Evolutionary conservation across 2,888 invertebrate genomes (phyloP).

Genomic region (Rhagonycha fulva): DNA sequence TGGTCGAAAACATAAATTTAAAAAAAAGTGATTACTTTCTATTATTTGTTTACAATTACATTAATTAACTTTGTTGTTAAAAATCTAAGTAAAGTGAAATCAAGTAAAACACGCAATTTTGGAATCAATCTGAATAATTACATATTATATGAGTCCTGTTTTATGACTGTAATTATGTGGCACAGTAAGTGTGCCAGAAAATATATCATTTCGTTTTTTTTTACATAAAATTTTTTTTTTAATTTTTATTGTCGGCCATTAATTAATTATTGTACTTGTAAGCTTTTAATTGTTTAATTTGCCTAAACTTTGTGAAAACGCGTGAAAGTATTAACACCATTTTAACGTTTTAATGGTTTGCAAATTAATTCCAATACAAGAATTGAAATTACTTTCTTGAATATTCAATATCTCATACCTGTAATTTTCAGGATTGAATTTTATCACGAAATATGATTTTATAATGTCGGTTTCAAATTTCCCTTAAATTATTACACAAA

Average conservation of each 20-base stretch:
- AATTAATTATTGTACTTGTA: not conserved
- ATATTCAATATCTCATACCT: not conserved
- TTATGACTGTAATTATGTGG: not conserved
- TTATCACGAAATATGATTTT: not conserved
- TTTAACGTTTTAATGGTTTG: not conserved
- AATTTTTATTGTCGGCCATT: not conserved
- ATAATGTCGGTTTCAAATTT: not conserved
- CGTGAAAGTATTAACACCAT: not conserved
- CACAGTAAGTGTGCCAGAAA: not conserved
- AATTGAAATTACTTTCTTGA: not conserved
- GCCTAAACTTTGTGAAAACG: not conserved
- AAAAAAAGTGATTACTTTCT: not conserved
- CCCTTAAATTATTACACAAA: not conserved
- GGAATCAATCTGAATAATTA: not conserved
- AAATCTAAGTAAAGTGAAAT: not conserved
- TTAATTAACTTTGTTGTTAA: not conserved
- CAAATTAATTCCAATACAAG: not conserved
- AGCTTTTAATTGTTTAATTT: not conserved
- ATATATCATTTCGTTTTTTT: not conserved
- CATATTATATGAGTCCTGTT: not conserved
- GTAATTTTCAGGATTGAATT: not conserved
- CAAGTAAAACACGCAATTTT: not conserved
- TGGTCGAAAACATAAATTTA: not conserved
- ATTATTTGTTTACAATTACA: not conserved
- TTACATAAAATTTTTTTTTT: not conserved